Base-by-base conservation (phyloP, 2,797 vertebrate species). In the Decapterus maruadsi region DNA sequence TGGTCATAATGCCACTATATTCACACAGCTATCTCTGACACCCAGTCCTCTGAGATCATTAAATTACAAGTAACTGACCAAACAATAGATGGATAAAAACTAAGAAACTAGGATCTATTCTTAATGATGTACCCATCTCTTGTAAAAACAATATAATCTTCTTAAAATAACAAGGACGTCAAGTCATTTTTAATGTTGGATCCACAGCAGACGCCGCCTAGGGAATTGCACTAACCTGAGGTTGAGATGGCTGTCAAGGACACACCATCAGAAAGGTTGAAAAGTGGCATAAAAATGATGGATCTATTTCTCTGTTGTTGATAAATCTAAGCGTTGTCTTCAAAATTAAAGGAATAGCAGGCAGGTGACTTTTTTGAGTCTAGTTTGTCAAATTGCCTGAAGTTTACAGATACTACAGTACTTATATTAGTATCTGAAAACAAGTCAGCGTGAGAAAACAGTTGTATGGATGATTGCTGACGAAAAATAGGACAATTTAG, bases 221-320 rank as follows among this genome's bases (percentile, higher is more conserved):
- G 72, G 64, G 78, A 89, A 75, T 81, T 69, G 42, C 72, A 76
- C 19, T 68, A 75, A 85, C 54, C 65, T 55, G 60, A 64, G 73
- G 53, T 29, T 26, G 68, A 40, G 71, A 71, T 34, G 55, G 61
- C 38, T 76, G 74, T 66, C 73, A 72, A 64, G 31, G 55, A 42
- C 36, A 22, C 31, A 40, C 62, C 11, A 78, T 63, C 53, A 72
- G 36, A 63, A 72, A 68, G 69, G 60, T 75, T 82, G 63, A 75
- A 79, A 77, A 72, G 65, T 64, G 53, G 38, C 70, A 83, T 77
- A 68, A 76, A 82, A 77, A 83, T 82, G 50, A 84, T 87, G 11
- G 54, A 53, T 60, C 36, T 19, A 19, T 51, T 63, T 73, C 22
- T 38, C 60, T 16, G 20, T 36, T 48, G 13, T 17, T 53, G 43